Evolutionary conservation across 2,113 vertebrate species (phyloP), one percentile per base, ranked within the genome.

Genomic region (Cyprinodon variegatus): DNA sequence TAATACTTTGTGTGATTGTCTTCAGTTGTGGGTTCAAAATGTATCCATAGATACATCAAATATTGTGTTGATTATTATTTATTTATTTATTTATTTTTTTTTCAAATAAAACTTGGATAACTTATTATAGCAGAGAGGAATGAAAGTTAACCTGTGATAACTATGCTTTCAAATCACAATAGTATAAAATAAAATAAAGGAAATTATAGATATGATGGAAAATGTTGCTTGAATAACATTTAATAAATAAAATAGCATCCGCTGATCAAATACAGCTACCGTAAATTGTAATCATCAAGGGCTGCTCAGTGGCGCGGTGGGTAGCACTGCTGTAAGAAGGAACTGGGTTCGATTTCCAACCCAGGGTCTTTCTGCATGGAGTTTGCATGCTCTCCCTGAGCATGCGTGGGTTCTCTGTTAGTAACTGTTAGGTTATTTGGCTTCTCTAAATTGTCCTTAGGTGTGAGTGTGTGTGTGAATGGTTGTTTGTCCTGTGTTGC

Each of bases 1-100:
- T 59, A n/a, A 74, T 59, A 80, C 70, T 72, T 81, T 68, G 66
- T 71, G 78, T 64, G 20, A 36, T 40, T 8, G 50, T n/a, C 22
- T n/a, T 11, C 0, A 64, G 39, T 20, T 8, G 10, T 67, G 43
- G 22, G 2, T 68, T 57, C 14, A 68, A 29, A 10, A 39, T 20
- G 14, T 46, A 62, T 66, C 29, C 29, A 70, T 59, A 59, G 77
- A 62, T 14, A 64, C 14, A 60, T 45, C 68, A 36, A 61, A 70
- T 38, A 15, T 53, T 59, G 46, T 20, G 13, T 38, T 43, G 63
- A 7, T 57, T 29, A 29, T 29, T 29, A 29, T 29, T 29, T 29
- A 29, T 48, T 29, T 61, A 45, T 22, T 75, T 65, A 45, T 41
- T 53, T 45, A 48, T 46, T 38, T 41, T 53, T 45, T 61, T 46